These are phyloP conservation scores for Cercocebus atys DNA, from an alignment of 2,113 vertebrate species.

Conservation along the genomic window DNA sequence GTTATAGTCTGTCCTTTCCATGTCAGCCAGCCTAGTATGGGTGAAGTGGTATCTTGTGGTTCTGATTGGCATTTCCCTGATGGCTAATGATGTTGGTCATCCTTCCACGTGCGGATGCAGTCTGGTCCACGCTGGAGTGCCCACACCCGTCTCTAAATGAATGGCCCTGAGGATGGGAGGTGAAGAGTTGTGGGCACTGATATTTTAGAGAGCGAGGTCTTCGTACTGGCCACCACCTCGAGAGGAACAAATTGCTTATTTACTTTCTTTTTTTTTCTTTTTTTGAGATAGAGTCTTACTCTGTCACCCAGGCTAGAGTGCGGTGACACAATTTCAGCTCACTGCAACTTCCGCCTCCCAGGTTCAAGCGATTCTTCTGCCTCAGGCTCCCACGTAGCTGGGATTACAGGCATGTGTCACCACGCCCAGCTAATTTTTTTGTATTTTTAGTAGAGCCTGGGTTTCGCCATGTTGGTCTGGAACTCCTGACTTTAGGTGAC, in stretches of 20 bases:
- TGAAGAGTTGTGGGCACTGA: background rate
- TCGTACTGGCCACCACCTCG: background rate
- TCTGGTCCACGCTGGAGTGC: background rate
- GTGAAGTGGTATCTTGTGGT: background rate
- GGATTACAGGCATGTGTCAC: too few species aligned
- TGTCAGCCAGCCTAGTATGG: fast-evolving
- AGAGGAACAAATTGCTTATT: background rate
- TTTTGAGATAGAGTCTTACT: too few species aligned
- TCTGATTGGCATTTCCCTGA: background rate
- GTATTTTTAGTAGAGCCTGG: too few species aligned
- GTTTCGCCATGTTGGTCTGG: too few species aligned
- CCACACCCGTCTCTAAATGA: background rate
- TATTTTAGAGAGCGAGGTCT: background rate
- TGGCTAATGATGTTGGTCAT: background rate
- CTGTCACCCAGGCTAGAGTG: too few species aligned
- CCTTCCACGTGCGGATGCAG: background rate
- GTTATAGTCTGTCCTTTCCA: background rate
- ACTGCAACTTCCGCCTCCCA: too few species aligned
- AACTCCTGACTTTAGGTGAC: too few species aligned
- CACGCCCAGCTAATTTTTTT: too few species aligned
- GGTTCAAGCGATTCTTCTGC: too few species aligned
- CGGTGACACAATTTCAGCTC: too few species aligned
- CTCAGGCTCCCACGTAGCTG: too few species aligned
- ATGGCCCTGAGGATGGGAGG: background rate
- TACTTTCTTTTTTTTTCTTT: too few species aligned